Evolutionary conservation across 2,888 invertebrate species (phyloP).

Genomic region (Tiliacea citrago): DNA sequence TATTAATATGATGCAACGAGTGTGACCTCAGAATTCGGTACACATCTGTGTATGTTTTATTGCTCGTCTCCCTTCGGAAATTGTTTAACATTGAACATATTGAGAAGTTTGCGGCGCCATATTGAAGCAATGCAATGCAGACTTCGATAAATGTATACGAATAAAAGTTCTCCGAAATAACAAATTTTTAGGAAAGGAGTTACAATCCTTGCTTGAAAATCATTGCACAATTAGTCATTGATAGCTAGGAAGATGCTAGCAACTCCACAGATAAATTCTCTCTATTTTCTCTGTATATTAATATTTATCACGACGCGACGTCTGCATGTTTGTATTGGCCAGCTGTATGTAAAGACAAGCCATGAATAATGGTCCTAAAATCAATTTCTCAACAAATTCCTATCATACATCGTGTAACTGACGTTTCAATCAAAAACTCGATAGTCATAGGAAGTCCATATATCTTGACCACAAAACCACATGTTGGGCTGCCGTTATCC

Average conservation of each 20-base stretch:
- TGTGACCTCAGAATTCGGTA: slow-evolving; percentile 79
- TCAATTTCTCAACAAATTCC: slow-evolving; percentile 65
- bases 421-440: slow-evolving; percentile 82
- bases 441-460: slow-evolving; percentile 83
- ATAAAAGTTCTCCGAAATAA: too few species aligned
- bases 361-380: slow-evolving; percentile 59
- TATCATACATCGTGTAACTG: slow-evolving; percentile 72
- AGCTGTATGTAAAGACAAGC: slow-evolving; percentile 52
- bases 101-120: slow-evolving; percentile 3
- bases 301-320: slow-evolving; percentile 38
- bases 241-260: slow-evolving; percentile 3
- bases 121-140: slow-evolving; percentile 21
- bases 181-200: background rate
- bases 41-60: slow-evolving; percentile 82
- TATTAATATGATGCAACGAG: slow-evolving; percentile 80
- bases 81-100: slow-evolving; percentile 21
- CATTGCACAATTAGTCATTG: slow-evolving; percentile 4
- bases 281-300: slow-evolving; percentile 20
- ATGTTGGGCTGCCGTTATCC: slow-evolving; percentile 59
- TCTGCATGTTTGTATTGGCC: slow-evolving; percentile 30
- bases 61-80: slow-evolving; percentile 68
- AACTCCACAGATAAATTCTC: slow-evolving; percentile 4
- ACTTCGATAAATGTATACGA: background rate
- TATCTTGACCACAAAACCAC: slow-evolving; percentile 80
- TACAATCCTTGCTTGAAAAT: background rate